Evolutionary conservation across 1,140 invertebrate genomes (phyloP).

Genomic region (Copidosoma floridanum): DNA sequence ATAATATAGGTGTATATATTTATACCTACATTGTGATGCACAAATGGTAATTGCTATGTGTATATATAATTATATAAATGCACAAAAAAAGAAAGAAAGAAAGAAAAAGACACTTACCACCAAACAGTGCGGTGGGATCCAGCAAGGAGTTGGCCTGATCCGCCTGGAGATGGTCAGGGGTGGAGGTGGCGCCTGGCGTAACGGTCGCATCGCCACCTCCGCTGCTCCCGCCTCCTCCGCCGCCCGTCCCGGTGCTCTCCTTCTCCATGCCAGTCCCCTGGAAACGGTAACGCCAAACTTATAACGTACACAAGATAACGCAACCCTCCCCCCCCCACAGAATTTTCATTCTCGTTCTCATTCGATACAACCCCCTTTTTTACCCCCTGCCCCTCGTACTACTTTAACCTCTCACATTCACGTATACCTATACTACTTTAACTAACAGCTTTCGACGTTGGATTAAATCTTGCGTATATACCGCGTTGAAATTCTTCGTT

Average conservation of each 20-base stretch:
- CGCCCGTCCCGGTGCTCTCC: constrained; percentile 56
- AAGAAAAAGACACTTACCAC: too few species aligned
- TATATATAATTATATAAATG: too few species aligned
- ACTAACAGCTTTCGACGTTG: too few species aligned
- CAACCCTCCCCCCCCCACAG: neutral
- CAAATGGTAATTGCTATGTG: too few species aligned
- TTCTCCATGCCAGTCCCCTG: constrained; percentile 56
- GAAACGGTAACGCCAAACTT: too few species aligned
- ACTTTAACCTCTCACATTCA: neutral
- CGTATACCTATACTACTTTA: neutral
- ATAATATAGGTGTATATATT: too few species aligned
- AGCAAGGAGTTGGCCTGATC: constrained; percentile 55
- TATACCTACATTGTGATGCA: too few species aligned
- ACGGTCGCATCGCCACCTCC: constrained; percentile 46
- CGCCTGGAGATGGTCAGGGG: constrained; percentile 54
- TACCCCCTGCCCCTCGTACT: neutral
- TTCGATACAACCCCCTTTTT: neutral
- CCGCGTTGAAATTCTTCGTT: too few species aligned
- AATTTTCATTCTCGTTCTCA: neutral
- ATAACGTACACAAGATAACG: too few species aligned
- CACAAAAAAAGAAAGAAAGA: too few species aligned
- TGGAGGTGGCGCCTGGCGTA: constrained; percentile 51
- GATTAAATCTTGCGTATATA: too few species aligned
- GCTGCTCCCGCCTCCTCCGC: constrained; percentile 46
- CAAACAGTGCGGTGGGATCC: constrained; percentile 53